phyloP scores from a whole-genome alignment of 2,888 invertebrate genomes.

The Nemotelus nigrinus region DNA sequence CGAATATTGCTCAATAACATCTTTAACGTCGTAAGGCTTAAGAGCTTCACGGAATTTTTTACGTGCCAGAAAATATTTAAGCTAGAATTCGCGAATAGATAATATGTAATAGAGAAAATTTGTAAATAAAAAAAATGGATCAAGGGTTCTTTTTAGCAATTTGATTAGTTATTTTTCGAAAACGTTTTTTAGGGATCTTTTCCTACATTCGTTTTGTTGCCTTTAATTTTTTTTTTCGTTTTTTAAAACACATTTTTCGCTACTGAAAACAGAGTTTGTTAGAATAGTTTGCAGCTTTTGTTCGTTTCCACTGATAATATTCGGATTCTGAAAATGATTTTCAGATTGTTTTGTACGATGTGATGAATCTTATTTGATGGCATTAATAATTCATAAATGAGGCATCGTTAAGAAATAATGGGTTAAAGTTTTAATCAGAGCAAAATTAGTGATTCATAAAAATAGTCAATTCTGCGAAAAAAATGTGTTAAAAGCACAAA shows the following conservation, averaged over 20 bases:
- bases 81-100: conserved; percentile 63
- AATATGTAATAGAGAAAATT: conserved; percentile 6
- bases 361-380: conserved; percentile 14
- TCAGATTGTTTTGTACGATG: background rate
- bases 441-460: background rate
- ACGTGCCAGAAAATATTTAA: conserved; percentile 90
- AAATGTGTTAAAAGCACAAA: too few relatives aligned
- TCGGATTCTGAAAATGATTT: background rate
- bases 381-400: conserved; percentile 31
- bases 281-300: conserved; percentile 23
- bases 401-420: conserved; percentile 14
- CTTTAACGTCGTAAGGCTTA: conserved; percentile 93
- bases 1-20: conserved; percentile 93
- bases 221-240: conserved; percentile 18
- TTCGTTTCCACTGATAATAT: background rate
- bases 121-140: background rate
- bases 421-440: too few relatives aligned
- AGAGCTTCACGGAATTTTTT: conserved; percentile 92
- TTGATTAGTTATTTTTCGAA: too few relatives aligned
- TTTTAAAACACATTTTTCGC: conserved; percentile 40
- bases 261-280: background rate
- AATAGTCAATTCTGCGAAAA: too few relatives aligned
- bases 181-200: too few relatives aligned
- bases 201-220: background rate
- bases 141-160: too few relatives aligned